Evolutionary conservation across 2,888 invertebrate species (phyloP).

Genomic region (Glyphotaelius pellucidus): DNA sequence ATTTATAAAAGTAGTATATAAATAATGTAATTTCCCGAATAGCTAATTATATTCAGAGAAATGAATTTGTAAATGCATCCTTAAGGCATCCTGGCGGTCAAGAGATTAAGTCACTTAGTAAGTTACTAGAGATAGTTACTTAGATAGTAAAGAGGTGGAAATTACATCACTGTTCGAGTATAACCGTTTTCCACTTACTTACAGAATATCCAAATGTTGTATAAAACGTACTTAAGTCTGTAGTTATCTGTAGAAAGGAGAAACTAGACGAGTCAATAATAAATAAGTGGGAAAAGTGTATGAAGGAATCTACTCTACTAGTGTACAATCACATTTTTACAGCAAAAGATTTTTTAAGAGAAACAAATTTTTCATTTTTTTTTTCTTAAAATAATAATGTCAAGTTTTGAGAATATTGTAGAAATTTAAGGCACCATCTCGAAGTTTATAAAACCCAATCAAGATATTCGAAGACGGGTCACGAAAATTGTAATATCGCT

Average conservation of each 20-base stretch:
- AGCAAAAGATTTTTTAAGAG: neutral
- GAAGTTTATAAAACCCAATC: neutral
- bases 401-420: neutral
- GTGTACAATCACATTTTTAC: neutral
- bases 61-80: no score
- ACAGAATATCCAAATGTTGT: neutral
- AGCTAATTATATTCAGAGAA: no score
- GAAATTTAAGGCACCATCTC: neutral
- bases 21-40: no score
- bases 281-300: neutral
- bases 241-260: neutral
- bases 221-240: neutral
- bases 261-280: neutral
- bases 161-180: neutral
- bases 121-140: no score
- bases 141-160: no score
- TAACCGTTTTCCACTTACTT: neutral
- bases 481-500: neutral
- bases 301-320: neutral
- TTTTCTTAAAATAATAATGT: neutral
- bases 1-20: no score
- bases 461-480: neutral
- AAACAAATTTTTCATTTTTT: neutral
- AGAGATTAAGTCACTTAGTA: no score
- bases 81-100: no score